Base-by-base conservation (phyloP, 2,797 vertebrate genomes). In the Benthosema pterotum region DNA sequence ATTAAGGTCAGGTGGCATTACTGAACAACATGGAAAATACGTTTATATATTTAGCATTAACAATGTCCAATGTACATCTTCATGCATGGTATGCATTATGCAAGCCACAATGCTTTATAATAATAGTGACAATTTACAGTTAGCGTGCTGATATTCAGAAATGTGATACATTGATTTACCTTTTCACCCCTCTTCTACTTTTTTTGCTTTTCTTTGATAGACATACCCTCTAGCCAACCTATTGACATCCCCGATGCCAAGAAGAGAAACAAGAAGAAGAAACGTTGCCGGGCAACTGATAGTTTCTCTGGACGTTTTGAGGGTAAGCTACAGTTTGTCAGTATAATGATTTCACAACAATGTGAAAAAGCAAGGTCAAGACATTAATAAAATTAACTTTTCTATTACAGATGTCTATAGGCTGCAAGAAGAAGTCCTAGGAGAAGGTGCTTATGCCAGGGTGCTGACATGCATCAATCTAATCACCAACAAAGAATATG, bases 251-350 rank as follows among this genome's bases (percentile, higher is more conserved):
- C 97, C 0, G 95, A 99, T 0, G 94, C 97, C 79, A 99, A 96
- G 88, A 99, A 97, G 87, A 93, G 97, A 80, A 93, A 94, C 91
- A 98, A 98, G 91, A 99, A 99, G 91, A 99, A 99, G 86, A 99
- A 98, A 87, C 93, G 97, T 62, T 96, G 96, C 90, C 83, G 98
- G 57, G 97, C 98, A 71, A 98, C 97, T 0, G 96, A 99, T 87
- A 99, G 97, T 86, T 99, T 99, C 90, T 96, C 96, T 0, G 98
- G 98, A 55, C 87, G 95, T 54, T 99, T 99, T 0, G 96, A 99
- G 91, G 98, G 98, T 97, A 85, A 89, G 89, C 4, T 42, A 15
- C 19, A 18, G 48, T 32, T 47, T 11, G n/a, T 54, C 0, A 9
- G 17, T 5, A 1, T 19, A 3, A 38, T 61, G 2, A 6, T 9